Conservation (phyloP, 2,113 vertebrate genomes). For the Spilogale gracilis region DNA sequence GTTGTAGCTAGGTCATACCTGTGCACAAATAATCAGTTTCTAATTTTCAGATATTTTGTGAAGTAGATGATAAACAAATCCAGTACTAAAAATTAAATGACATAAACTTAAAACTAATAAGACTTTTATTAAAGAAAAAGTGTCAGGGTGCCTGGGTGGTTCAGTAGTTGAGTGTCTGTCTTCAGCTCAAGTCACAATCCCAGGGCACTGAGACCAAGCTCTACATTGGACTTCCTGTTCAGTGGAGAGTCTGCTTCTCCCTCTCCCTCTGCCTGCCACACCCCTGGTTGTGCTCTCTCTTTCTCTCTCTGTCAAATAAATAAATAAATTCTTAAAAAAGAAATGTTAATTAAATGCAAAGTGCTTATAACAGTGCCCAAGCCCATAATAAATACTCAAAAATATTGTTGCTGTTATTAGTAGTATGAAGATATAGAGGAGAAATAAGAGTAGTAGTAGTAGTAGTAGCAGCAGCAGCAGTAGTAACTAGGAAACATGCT, state of each 20-base stretch:
- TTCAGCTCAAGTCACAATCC: too few relatives aligned
- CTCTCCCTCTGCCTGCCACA: too few relatives aligned
- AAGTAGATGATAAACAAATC: neutral
- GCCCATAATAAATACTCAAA: neutral
- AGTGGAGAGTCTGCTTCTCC: too few relatives aligned
- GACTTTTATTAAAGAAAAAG: neutral
- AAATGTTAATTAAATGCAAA: neutral
- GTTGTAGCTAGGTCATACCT: neutral
- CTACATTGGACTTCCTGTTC: too few relatives aligned
- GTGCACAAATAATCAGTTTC: neutral
- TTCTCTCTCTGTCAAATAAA: too few relatives aligned
- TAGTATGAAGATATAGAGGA: neutral
- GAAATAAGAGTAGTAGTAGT: neutral
- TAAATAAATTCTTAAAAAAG: too few relatives aligned
- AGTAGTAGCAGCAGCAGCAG: neutral
- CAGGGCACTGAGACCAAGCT: too few relatives aligned
- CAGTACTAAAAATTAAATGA: neutral
- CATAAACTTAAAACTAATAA: neutral
- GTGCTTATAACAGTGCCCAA: neutral
- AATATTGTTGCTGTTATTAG: neutral
- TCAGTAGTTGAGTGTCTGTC: too few relatives aligned
- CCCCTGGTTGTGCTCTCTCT: too few relatives aligned
- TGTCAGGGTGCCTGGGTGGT: neutral
- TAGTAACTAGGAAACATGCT: neutral
- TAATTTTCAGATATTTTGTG: slow-evolving; percentile 20